These are phyloP conservation scores for Monopterus albus DNA, from an alignment of 2,113 vertebrate genomes.

Conservation along the genomic window DNA sequence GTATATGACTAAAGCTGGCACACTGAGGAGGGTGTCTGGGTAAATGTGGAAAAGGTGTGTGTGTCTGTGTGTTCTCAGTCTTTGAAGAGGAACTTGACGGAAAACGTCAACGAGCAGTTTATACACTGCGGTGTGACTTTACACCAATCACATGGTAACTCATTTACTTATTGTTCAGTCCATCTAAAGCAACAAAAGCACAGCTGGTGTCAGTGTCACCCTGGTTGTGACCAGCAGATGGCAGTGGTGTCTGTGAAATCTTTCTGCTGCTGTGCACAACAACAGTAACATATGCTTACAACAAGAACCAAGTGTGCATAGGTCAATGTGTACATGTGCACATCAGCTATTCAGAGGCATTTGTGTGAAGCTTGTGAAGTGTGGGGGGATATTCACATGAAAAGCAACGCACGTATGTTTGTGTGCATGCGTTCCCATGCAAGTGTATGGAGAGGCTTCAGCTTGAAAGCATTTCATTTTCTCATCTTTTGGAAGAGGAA, in stretches of 20 bases:
- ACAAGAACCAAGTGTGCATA: constrained; percentile 4
- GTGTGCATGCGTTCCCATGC: constrained; percentile 5
- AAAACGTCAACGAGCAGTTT: too few species aligned
- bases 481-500: constrained; percentile 67
- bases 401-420: constrained; percentile 44
- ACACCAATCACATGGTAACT: too few species aligned
- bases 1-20: constrained; percentile 63
- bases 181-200: neutral
- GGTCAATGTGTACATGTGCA: constrained; percentile 59
- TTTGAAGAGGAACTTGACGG: neutral
- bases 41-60: constrained; percentile 6
- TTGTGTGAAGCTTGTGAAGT: constrained; percentile 64
- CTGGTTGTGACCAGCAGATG: constrained; percentile 66
- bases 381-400: constrained; percentile 56
- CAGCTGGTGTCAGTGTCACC: neutral
- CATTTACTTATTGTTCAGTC: neutral
- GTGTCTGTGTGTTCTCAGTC: constrained; percentile 10
- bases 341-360: constrained; percentile 55
- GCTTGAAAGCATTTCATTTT: constrained; percentile 37
- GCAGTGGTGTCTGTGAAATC: constrained; percentile 60
- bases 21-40: constrained; percentile 53
- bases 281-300: constrained; percentile 15
- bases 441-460: constrained; percentile 17
- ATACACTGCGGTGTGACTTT: too few species aligned
- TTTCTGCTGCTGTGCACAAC: constrained; percentile 12